A percentile compares a stretch with the other conserved stretches of the same genome.
These are phyloP conservation scores for Tiliqua scincoides DNA, from an alignment of 2,113 vertebrate genomes.

Conservation along the genomic window DNA sequence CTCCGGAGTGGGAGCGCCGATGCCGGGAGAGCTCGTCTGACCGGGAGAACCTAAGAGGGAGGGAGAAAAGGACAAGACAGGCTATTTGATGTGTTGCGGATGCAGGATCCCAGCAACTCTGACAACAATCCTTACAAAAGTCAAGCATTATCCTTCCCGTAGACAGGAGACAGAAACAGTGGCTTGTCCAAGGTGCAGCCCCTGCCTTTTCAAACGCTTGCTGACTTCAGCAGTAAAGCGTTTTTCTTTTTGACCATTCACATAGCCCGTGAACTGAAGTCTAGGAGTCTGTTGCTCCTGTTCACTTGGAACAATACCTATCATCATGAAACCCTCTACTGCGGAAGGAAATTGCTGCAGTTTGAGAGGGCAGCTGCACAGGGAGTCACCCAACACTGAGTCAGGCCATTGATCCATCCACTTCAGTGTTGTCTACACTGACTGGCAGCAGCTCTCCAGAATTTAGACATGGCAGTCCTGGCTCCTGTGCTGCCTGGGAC, in stretches of 20 bases:
- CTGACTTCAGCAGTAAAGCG: background rate
- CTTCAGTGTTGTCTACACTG: too few relatives aligned
- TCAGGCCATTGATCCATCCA: too few relatives aligned
- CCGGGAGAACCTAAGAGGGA: conserved; percentile 88
- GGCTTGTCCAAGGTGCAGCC: background rate
- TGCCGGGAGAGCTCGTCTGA: conserved; percentile 96
- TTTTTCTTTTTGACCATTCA: background rate
- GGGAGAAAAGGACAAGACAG: conserved; percentile 29
- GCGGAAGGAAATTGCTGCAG: background rate
- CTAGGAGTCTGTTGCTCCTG: background rate
- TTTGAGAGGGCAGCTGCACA: too few relatives aligned
- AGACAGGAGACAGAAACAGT: background rate
- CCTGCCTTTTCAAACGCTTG: background rate
- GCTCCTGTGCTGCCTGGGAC: too few relatives aligned
- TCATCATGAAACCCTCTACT: background rate
- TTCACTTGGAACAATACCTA: background rate
- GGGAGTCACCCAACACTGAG: too few relatives aligned
- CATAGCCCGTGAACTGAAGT: background rate
- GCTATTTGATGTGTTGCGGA: background rate
- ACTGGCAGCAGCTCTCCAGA: too few relatives aligned
- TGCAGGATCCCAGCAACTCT: background rate
- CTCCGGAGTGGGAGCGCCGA: conserved; percentile 94
- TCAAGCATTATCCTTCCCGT: background rate
- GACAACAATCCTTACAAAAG: background rate
- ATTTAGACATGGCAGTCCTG: too few relatives aligned